Base-by-base conservation (phyloP, 2,888 invertebrate genomes). In the Prenolepis imparis region DNA sequence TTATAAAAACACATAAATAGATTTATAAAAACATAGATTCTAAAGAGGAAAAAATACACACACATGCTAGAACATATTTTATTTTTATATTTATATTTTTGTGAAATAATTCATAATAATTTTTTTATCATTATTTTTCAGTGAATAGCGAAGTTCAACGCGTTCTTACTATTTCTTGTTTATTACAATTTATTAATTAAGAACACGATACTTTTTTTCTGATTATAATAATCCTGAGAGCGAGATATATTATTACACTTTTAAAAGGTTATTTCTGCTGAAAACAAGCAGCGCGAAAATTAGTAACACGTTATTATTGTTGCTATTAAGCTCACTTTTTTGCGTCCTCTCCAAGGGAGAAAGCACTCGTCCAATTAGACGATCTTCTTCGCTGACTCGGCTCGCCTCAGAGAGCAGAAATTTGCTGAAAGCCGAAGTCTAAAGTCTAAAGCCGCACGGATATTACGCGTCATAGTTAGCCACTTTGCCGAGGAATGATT, bases 401-500 rank as follows among this genome's bases (percentile, higher is more conserved):
- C 52, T 52, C 21, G 66, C 12, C 36, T 66, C 39, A 36, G 8
- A 48, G 21, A 57, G 77, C n/a, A 24, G 70, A 77, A 57, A 68
- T 77, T 77, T 55, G 52, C 77, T 57, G 70, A 64, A 63, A 75
- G 68, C 77, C 55, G 41, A 28, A 68, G 68, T 77, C 55, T 36
- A 77, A 28, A 68, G 68, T 77, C 55, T 36, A 77, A 68, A 77
- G 55, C 41, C 77, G 55, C 70, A 28, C 41, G 55, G 55, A 68
- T 77, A 77, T 77, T 57, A 41, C 64, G 48, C 68, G 48, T 67
- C 67, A 67, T 52, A 75, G 67, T 75, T 75, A 75, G 67, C 55
- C 39, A 68, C 77, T 77, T 61, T 66, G 28, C 55, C 15, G 15
- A 68, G 77, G 70, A 68, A 77, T 55, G 68, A 68, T 77, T 68